Evolutionary conservation across 2,888 invertebrate genomes (phyloP), one percentile per base, ranked within the genome.

Genomic region (Idaea aversata): DNA sequence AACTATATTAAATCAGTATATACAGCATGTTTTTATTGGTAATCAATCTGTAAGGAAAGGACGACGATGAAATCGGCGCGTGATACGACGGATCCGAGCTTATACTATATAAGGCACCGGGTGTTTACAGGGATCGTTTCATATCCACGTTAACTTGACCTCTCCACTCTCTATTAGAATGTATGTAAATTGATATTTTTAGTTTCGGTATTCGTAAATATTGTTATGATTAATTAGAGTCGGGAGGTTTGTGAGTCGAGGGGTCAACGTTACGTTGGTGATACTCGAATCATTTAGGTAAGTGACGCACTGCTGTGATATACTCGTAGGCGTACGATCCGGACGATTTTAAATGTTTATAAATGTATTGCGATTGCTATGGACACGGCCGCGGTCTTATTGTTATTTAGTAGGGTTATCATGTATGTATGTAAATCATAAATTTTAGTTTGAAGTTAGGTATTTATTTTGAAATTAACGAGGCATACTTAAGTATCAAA

Each of bases 271-370:
- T 62, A 65, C 64, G 70, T 75, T 74, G 80, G 80, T 67, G 70
- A 72, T 71, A 78, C 84, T 88, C 87, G 84, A 87, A 86, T 85
- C 83, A 84, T 83, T 72, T 88, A 88, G 87, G 75, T 85, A 86
- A 85, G 84, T 80, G 81, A 81, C 83, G 87, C 83, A 84, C 83
- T 85, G 87, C 91, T 91, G 91, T 91, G 91, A 91, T 91, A 91
- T 87, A 78, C 80, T 82, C 80, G 80, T 81, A 83, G 84, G 83
- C 83, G 83, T 79, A 83, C 77, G 78, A 79, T 80, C 80, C 79
- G 81, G 81, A 75, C 76, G 76, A 79, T 79, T 80, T 77, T 77
- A 77, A 81, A 80, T 72, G 77, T 79, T 73, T 65, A 70, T 38
- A 65, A 62, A 70, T 67, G 73, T 77, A 72, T 72, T 71, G 72